These are phyloP conservation scores for Erannis defoliaria DNA, from an alignment of 2,888 invertebrate species.

Conservation along the genomic window DNA sequence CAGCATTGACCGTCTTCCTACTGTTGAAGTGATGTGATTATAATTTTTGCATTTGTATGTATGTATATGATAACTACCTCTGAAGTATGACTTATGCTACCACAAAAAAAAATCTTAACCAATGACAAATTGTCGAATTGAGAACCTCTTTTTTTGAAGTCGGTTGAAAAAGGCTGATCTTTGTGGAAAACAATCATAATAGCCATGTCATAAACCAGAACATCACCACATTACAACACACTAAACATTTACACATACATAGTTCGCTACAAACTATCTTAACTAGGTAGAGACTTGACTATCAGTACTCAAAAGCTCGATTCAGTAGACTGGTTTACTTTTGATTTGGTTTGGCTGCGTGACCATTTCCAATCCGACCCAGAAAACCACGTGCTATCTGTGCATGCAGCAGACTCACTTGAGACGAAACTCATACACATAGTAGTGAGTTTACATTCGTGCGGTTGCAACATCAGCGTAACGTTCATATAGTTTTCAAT, in stretches of 20 bases:
- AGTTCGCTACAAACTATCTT: background rate
- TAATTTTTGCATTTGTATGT: too few species aligned
- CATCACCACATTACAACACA: background rate
- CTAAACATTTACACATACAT: conserved; percentile 2
- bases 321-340: background rate
- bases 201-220: background rate
- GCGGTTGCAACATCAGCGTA: background rate
- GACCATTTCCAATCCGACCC: background rate
- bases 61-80: too few species aligned
- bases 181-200: background rate
- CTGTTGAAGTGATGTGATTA: too few species aligned
- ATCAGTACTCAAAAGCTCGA: conserved; percentile 12
- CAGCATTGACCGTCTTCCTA: too few species aligned
- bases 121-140: too few species aligned
- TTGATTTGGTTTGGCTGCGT: background rate
- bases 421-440: too few species aligned
- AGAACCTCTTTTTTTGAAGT: too few species aligned
- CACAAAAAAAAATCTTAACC: too few species aligned
- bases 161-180: too few species aligned
- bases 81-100: too few species aligned
- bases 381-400: background rate
- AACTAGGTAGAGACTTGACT: background rate
- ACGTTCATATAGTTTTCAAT: background rate
- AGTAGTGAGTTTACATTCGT: too few species aligned
- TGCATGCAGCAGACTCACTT: too few species aligned